These are phyloP conservation scores for Drepana falcataria DNA, from an alignment of 2,888 invertebrate species.

Conservation along the genomic window DNA sequence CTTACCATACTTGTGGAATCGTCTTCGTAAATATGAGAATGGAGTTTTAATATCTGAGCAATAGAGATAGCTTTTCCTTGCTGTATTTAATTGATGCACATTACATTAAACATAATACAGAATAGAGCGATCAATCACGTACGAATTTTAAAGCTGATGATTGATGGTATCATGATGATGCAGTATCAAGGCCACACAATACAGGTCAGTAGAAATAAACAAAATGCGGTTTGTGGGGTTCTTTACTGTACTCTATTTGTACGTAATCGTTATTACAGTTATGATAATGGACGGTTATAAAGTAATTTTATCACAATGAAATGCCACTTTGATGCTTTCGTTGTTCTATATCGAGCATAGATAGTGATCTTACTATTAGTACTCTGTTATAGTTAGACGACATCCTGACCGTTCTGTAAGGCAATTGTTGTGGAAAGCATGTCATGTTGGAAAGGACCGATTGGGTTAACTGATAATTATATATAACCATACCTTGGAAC, in stretches of 20 bases:
- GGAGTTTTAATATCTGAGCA: conserved; percentile 12
- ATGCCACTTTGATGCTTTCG: conserved; percentile 9
- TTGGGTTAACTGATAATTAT: no score
- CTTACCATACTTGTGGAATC: conserved; percentile 18
- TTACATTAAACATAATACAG: conserved; percentile 5
- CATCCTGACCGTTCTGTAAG: no score
- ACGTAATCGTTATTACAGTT: conserved; percentile 21
- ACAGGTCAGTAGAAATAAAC: conserved; percentile 44
- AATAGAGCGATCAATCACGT: conserved; percentile 32
- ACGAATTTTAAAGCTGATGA: conserved; percentile 29
- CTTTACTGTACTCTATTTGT: conserved; percentile 32
- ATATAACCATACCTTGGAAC: no score
- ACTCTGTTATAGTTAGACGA: no score
- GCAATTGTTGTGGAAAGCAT: no score
- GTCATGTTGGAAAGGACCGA: no score
- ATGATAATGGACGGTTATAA: conserved; percentile 19
- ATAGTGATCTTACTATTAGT: not conserved
- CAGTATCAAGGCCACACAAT: conserved; percentile 56
- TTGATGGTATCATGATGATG: conserved; percentile 57
- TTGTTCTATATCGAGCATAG: conserved; percentile 6
- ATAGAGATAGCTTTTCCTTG: conserved; percentile 22
- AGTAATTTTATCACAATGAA: conserved; percentile 31
- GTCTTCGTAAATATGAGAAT: not conserved
- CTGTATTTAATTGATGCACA: conserved; percentile 39
- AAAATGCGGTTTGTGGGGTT: conserved; percentile 45